Evolutionary conservation across 2,797 vertebrate genomes (phyloP).

Genomic region (Acanthurus lineatus): DNA sequence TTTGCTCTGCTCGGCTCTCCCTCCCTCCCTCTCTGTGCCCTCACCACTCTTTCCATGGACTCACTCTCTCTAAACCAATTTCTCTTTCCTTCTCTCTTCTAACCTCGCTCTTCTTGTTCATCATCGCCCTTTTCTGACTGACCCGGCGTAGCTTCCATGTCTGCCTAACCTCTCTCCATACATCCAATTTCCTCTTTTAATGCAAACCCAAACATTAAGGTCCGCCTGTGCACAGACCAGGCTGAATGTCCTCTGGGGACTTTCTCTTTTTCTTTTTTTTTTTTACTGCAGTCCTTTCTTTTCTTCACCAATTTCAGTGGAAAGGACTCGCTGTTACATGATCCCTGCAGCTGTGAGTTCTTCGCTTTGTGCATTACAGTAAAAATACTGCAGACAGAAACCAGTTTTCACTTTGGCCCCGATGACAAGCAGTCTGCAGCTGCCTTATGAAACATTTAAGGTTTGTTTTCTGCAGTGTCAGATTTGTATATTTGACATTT

Average conservation of each 20-base stretch:
- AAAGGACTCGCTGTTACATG: conserved; percentile 31
- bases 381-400: conserved; percentile 15
- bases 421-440: background rate
- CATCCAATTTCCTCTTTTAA: conserved; percentile 63
- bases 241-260: conserved; percentile 54
- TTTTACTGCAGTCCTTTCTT: conserved; percentile 37
- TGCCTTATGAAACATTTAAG: background rate
- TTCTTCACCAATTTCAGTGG: conserved; percentile 41
- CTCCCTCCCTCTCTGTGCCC: conserved; percentile 54
- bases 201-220: conserved; percentile 69
- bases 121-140: conserved; percentile 43
- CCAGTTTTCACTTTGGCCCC: background rate
- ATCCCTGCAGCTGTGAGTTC: conserved; percentile 49
- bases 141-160: conserved; percentile 34
- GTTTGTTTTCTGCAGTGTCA: background rate
- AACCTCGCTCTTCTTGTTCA: conserved; percentile 36
- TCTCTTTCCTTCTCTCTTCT: conserved; percentile 21
- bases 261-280: conserved; percentile 11
- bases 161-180: conserved; percentile 55
- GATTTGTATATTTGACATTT: background rate
- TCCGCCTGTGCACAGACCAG: conserved; percentile 42
- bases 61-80: conserved; percentile 54
- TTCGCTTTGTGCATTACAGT: conserved; percentile 31
- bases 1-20: conserved; percentile 76
- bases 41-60: conserved; percentile 57